These are phyloP conservation scores for Leptarthrus brevirostris DNA, from an alignment of 2,888 invertebrate species.

Conservation along the genomic window DNA sequence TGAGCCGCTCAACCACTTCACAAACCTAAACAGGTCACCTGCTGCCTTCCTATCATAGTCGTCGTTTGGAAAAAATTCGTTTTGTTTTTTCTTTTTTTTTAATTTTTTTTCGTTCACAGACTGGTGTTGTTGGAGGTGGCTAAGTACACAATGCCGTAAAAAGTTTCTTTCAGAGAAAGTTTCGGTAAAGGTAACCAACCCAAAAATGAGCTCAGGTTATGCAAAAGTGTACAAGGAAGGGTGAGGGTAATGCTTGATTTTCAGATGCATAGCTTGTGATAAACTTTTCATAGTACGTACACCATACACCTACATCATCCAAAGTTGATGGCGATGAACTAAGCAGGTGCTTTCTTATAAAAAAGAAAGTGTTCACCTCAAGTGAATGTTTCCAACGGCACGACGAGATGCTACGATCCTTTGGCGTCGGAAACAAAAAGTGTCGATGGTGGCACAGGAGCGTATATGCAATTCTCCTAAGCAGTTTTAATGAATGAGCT, in stretches of 20 bases:
- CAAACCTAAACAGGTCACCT: slow-evolving; percentile 21
- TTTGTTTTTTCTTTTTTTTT: slow-evolving; percentile 5
- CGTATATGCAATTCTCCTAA: slow-evolving; percentile 5
- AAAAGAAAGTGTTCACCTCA: slow-evolving; percentile 35
- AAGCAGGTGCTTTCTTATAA: slow-evolving; percentile 12
- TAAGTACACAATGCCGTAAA: slow-evolving; percentile 34
- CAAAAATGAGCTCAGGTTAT: slow-evolving; percentile 10
- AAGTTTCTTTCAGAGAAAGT: slow-evolving; percentile 8
- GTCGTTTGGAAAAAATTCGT: not conserved
- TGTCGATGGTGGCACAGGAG: too few relatives aligned
- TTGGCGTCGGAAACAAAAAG: too few relatives aligned
- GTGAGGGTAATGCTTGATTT: not conserved
- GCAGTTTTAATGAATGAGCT: slow-evolving; percentile 38
- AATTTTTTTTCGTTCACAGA: not conserved
- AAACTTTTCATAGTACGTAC: not conserved
- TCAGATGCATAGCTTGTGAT: slow-evolving; percentile 30
- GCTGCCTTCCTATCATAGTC: not conserved
- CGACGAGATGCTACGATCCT: not conserved
- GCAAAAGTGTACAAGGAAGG: not conserved
- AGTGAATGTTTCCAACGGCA: slow-evolving; percentile 6
- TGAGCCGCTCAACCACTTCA: slow-evolving; percentile 10
- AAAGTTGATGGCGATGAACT: slow-evolving; percentile 18
- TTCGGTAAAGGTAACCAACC: slow-evolving; percentile 29
- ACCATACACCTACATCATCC: slow-evolving; percentile 18
- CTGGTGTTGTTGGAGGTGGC: slow-evolving; percentile 7